A percentile compares a stretch with the other conserved stretches of the same genome.
phyloP scores from a whole-genome alignment of 2,797 vertebrate genomes.

The Nothura maculosa region DNA sequence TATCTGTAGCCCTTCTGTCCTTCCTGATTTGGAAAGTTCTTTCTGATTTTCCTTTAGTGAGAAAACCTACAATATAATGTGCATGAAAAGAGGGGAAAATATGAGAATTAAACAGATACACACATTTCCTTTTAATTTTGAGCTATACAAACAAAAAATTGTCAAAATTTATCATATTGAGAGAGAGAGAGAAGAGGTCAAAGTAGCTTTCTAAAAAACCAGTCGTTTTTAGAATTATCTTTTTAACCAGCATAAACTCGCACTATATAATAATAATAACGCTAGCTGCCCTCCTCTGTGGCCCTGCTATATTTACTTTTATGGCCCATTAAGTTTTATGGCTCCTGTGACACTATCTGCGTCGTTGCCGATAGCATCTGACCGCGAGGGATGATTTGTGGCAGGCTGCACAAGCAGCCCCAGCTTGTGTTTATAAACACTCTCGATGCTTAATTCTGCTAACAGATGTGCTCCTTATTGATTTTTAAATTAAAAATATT shows the following conservation, averaged over 20 bases:
- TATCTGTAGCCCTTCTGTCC: background rate
- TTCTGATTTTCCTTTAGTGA: background rate
- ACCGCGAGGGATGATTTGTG: background rate
- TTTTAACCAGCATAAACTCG: background rate
- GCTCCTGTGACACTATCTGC: background rate
- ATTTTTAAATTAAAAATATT: fast-evolving
- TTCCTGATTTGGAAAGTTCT: background rate
- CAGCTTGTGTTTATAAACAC: fast-evolving
- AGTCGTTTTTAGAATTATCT: fast-evolving
- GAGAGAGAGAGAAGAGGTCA: background rate
- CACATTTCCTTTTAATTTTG: background rate
- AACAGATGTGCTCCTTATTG: fast-evolving
- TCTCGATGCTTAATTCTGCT: background rate
- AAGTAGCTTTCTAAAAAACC: background rate
- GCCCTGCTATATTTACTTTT: background rate
- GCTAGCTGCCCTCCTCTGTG: background rate
- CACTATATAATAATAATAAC: background rate
- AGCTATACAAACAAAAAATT: fast-evolving
- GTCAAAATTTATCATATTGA: background rate
- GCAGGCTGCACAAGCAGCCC: background rate
- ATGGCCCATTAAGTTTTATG: background rate
- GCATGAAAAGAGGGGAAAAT: background rate
- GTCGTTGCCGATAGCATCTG: background rate
- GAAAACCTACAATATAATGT: background rate
- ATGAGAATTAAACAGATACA: fast-evolving